These are phyloP conservation scores for Coenonympha glycerion DNA, from an alignment of 2,888 invertebrate species.

Conservation along the genomic window DNA sequence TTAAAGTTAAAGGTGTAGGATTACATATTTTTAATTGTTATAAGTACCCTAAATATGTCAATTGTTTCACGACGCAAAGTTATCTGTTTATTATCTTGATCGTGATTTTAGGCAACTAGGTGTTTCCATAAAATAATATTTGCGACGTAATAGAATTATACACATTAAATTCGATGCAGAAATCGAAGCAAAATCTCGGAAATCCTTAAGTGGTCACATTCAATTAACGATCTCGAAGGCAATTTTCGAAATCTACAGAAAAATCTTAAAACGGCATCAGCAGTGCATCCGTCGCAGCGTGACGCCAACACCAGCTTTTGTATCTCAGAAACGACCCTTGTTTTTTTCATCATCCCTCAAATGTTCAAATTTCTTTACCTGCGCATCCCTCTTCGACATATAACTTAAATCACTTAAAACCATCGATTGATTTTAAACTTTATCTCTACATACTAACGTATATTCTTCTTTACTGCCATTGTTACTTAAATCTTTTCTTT, in stretches of 20 bases:
- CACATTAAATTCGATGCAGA: too few species aligned
- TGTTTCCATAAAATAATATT: too few species aligned
- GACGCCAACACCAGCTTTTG: slow-evolving; percentile 70
- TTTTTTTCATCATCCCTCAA: slow-evolving; percentile 71
- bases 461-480: slow-evolving; percentile 25
- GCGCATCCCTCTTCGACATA: slow-evolving; percentile 39
- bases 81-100: too few species aligned
- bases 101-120: too few species aligned
- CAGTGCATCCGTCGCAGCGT: slow-evolving; percentile 68
- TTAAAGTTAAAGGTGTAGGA: too few species aligned
- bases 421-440: slow-evolving; percentile 31
- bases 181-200: slow-evolving; percentile 40
- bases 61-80: too few species aligned
- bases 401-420: slow-evolving; percentile 27
- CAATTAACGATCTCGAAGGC: slow-evolving; percentile 61
- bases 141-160: too few species aligned
- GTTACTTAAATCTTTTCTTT: slow-evolving; percentile 37
- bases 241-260: slow-evolving; percentile 59
- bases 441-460: slow-evolving; percentile 28
- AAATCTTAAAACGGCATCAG: slow-evolving; percentile 70
- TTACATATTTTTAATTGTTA: too few species aligned
- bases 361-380: slow-evolving; percentile 74
- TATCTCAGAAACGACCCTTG: slow-evolving; percentile 68
- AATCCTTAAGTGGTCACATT: slow-evolving; percentile 59
- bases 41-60: too few species aligned